phyloP scores from a whole-genome alignment of 2,797 vertebrate species.

The Lates japonicus region DNA sequence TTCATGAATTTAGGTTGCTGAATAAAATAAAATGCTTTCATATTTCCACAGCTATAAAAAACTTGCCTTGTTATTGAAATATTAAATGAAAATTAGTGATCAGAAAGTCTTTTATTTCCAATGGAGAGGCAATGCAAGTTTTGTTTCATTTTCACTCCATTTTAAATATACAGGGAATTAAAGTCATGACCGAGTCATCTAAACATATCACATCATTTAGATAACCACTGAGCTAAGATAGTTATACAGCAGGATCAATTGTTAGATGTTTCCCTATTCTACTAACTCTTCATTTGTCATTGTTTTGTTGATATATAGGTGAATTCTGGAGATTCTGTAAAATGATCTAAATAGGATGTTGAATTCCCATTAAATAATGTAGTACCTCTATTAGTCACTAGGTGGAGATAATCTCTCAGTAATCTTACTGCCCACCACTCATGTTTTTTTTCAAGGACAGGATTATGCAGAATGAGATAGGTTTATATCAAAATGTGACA shows the following conservation, averaged over 20 bases:
- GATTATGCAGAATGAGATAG: background rate
- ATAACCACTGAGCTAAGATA: no score
- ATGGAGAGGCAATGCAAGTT: background rate
- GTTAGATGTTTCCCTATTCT: background rate
- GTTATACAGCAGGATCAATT: background rate
- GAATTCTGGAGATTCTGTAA: background rate
- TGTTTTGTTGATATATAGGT: background rate
- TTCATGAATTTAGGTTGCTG: background rate
- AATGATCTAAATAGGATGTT: background rate
- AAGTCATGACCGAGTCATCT: no score
- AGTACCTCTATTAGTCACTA: constrained; percentile 57
- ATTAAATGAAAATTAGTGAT: background rate
- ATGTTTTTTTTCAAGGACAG: background rate
- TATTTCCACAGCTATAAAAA: background rate
- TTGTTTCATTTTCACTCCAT: background rate
- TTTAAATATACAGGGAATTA: background rate
- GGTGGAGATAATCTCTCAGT: constrained; percentile 52
- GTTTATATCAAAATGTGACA: background rate
- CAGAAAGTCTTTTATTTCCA: background rate
- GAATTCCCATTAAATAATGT: constrained; percentile 3
- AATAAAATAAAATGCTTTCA: background rate
- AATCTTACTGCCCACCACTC: background rate
- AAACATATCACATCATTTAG: no score
- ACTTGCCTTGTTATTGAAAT: background rate
- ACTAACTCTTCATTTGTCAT: background rate